These are phyloP conservation scores for Aricia agestis DNA, from an alignment of 1,140 invertebrate species.

Conservation along the genomic window DNA sequence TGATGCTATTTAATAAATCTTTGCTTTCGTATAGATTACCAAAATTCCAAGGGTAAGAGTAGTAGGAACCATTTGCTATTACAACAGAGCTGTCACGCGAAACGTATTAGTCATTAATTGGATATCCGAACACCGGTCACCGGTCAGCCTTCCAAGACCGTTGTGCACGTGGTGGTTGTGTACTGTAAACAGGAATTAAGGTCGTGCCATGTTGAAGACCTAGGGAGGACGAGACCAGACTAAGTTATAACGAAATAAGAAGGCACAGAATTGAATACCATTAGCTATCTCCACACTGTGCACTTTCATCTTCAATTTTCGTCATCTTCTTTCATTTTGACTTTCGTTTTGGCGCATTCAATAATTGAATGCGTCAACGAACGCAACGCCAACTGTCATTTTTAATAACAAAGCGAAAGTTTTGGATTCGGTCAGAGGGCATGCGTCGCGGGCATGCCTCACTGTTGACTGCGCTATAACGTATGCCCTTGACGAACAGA, in stretches of 20 bases:
- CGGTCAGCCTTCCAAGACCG: slow-evolving; percentile 30
- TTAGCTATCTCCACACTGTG: too few species aligned
- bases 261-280: neutral
- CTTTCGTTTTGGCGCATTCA: too few species aligned
- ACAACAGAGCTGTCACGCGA: slow-evolving; percentile 30
- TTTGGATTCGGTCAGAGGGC: too few species aligned
- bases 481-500: too few species aligned
- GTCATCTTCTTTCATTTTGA: too few species aligned
- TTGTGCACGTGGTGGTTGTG: slow-evolving; percentile 40
- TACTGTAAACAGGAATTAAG: slow-evolving; percentile 63
- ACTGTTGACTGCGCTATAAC: too few species aligned
- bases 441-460: too few species aligned
- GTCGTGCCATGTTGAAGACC: slow-evolving; percentile 22
- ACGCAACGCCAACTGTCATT: too few species aligned
- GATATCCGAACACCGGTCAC: slow-evolving; percentile 22
- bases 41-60: neutral
- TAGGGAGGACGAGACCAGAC: neutral
- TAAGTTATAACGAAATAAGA: neutral
- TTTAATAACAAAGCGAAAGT: too few species aligned
- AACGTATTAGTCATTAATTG: slow-evolving; percentile 10
- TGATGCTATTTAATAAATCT: too few species aligned
- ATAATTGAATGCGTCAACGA: too few species aligned
- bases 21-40: neutral
- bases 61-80: neutral
- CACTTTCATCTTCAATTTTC: too few species aligned